Evolutionary conservation across 2,888 invertebrate genomes (phyloP), one percentile per base, ranked within the genome.

Genomic region (Polyploca ridens): DNA sequence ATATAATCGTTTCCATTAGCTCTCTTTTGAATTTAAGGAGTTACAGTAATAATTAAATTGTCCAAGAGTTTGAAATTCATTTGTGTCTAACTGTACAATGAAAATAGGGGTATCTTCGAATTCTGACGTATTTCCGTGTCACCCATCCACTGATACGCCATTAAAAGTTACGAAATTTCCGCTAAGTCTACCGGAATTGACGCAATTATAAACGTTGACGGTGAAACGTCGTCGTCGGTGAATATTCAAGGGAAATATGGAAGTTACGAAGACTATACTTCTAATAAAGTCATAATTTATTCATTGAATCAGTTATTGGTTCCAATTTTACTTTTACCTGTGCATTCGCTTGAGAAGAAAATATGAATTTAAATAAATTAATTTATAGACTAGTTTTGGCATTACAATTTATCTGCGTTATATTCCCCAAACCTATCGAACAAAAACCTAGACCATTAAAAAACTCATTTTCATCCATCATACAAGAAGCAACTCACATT

Each of bases 131-230:
- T 69, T 63, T 64, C 64, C 65, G 35, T 61, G 64, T 65, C 69
- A 66, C 61, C 64, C 64, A 62, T 46, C 59, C 59, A 59, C 57
- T 61, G 68, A 61, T 62, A 63, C 64, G 62, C 71, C 67, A 71
- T 71, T 71, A 68, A 66, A 69, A 71, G 62, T 71, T 71, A 62
- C 61, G 62, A 69, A 67, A 70, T 66, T 69, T 66, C 54, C 19
- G 49, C 66, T 38, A 63, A 66, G 61, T 62, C 64, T 61, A 69
- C 64, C 62, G 57, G 62, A 66, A 67, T 49, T 66, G 69, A 67
- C 68, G 66, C 64, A 64, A 65, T 44, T 60, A 63, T 62, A 19
- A 61, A 41, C 44, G 61, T 61, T 61, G 61, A 61, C 13, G 41
- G 13, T 27, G 35, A 14, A 58, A 58, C 38, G 41, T 35, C 41